Percentiles rank a stretch among this genome's conserved stretches.
Conservation (phyloP, 92 coral and sea anemone species). For the Porites divaricata region DNA sequence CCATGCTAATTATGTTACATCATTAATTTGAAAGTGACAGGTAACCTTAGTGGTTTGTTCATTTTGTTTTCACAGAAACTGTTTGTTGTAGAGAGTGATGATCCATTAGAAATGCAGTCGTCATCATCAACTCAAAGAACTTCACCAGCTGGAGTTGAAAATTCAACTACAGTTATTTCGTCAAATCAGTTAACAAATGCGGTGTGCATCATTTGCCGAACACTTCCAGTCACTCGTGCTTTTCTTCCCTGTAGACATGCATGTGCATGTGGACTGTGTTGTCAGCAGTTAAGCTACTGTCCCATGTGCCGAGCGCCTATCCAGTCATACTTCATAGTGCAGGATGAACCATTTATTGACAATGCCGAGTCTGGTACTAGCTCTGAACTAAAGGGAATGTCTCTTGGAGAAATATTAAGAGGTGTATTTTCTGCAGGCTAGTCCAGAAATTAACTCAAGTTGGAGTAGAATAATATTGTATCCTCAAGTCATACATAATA, state of each 20-base stretch:
- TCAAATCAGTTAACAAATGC: slow-evolving; percentile 43
- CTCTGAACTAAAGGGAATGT: slow-evolving; percentile 77
- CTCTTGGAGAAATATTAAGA: slow-evolving; percentile 67
- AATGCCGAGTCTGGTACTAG: slow-evolving; percentile 69
- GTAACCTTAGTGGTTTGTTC: not conserved
- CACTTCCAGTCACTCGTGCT: slow-evolving; percentile 84
- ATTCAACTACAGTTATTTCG: not conserved
- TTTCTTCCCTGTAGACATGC: slow-evolving; percentile 97
- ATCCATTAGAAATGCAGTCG: not conserved
- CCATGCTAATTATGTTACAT: too few relatives aligned
- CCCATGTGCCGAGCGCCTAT: slow-evolving; percentile 93
- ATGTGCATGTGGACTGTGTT: slow-evolving; percentile 87
- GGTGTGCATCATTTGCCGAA: slow-evolving; percentile 84
- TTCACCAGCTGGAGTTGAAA: not conserved
- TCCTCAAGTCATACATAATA: too few relatives aligned
- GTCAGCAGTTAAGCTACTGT: slow-evolving; percentile 71
- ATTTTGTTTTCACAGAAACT: slow-evolving; percentile 46
- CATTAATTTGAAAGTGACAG: not conserved
- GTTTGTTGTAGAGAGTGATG: slow-evolving; percentile 62
- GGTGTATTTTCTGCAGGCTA: slow-evolving; percentile 78
- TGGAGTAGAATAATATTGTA: not conserved
- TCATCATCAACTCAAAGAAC: not conserved
- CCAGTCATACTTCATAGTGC: slow-evolving; percentile 80
- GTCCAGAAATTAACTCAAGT: not conserved
- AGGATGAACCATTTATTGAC: slow-evolving; percentile 77